A percentile compares a stretch with the other conserved stretches of the same genome.
Evolutionary conservation across 1,140 invertebrate species (phyloP).

Genomic region (Drosophila bocqueti): DNA sequence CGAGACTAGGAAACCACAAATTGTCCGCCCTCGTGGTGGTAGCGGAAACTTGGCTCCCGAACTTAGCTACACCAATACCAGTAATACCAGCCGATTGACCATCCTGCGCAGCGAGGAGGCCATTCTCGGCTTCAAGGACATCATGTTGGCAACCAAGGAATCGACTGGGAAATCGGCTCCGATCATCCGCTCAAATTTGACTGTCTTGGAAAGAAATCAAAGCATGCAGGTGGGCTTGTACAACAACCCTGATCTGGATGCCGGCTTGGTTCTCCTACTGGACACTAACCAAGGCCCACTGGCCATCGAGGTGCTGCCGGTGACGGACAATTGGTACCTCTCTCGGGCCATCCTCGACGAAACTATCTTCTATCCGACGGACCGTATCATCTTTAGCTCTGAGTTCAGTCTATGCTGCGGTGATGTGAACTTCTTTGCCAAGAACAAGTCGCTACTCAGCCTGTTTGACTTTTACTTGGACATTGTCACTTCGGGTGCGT

Average conservation of each 20-base stretch:
- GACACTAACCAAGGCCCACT: neutral
- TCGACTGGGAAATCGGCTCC: fast-evolving
- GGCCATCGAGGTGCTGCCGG: neutral
- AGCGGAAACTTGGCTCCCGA: neutral
- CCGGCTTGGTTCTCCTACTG: slow-evolving; percentile 25
- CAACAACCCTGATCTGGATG: neutral
- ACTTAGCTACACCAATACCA: neutral
- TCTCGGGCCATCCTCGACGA: neutral
- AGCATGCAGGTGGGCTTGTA: neutral
- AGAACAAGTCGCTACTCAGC: neutral
- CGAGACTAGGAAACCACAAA: fast-evolving
- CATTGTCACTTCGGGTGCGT: slow-evolving; percentile 23
- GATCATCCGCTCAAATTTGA: slow-evolving; percentile 9
- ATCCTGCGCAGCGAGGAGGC: slow-evolving; percentile 8
- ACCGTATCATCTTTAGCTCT: slow-evolving; percentile 17
- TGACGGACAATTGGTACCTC: slow-evolving; percentile 41
- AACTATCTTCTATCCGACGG: neutral
- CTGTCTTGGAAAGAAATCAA: fast-evolving
- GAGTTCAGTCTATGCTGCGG: slow-evolving; percentile 49
- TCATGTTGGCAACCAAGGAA: neutral
- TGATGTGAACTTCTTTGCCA: slow-evolving; percentile 9
- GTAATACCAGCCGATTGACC: neutral
- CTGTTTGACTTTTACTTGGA: slow-evolving; percentile 45
- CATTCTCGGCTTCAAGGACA: slow-evolving; percentile 7
- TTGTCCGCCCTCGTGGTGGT: neutral